Evolutionary conservation across 2,888 invertebrate genomes (phyloP).

Genomic region (Papilio demoleus): DNA sequence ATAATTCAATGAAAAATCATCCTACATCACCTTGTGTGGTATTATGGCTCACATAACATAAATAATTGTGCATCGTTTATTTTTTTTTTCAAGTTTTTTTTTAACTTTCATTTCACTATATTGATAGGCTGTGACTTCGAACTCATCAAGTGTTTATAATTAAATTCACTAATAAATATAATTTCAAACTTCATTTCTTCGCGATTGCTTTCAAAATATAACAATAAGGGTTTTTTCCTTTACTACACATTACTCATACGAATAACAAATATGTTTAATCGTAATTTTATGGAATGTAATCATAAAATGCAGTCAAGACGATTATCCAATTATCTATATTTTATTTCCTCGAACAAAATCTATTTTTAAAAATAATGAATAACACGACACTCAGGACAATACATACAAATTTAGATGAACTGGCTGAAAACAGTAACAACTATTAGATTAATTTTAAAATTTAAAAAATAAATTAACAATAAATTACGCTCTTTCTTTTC

Average conservation of each 20-base stretch:
- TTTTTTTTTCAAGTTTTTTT: neutral
- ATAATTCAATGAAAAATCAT: slow-evolving; percentile 4
- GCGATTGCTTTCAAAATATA: too few species aligned
- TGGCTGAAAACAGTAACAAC: too few species aligned
- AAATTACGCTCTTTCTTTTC: too few species aligned
- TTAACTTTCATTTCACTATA: neutral
- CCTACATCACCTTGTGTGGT: neutral
- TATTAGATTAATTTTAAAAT: too few species aligned
- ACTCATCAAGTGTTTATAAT: neutral
- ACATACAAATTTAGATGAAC: neutral
- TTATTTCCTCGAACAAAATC: neutral
- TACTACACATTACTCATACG: neutral
- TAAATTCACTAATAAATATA: neutral
- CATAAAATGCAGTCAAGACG: neutral
- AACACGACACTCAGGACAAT: neutral
- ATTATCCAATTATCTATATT: slow-evolving; percentile 9
- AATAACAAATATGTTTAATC: slow-evolving; percentile 1
- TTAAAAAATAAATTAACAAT: too few species aligned
- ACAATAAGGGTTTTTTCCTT: slow-evolving; percentile 1
- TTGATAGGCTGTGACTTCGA: neutral
- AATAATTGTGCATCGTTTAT: neutral
- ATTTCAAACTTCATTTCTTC: too few species aligned
- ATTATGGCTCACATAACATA: too few species aligned
- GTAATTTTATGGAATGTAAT: slow-evolving; percentile 17
- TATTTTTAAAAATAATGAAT: neutral